Evolutionary conservation across 2,797 vertebrate species (phyloP).

Genomic region (Cygnus olor): DNA sequence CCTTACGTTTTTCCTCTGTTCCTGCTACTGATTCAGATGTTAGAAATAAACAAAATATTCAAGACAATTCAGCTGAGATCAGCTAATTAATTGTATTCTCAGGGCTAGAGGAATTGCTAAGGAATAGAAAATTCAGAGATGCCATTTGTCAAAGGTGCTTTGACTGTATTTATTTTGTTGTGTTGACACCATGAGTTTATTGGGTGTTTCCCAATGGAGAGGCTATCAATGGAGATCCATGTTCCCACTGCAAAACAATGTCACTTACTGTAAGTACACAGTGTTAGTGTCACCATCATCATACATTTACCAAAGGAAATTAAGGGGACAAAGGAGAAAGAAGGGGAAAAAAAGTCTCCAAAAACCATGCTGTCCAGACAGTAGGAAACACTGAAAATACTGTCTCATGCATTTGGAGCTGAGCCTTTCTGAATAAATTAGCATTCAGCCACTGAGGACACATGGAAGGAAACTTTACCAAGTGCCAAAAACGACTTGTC

Average conservation of each 20-base stretch:
- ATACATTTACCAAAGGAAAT: background rate
- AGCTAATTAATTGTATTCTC: slow-evolving; percentile 38
- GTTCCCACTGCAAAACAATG: background rate
- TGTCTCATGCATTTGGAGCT: slow-evolving; percentile 32
- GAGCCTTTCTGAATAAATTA: slow-evolving; percentile 60
- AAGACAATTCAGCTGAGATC: slow-evolving; percentile 35
- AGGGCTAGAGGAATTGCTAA: background rate
- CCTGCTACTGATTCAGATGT: background rate
- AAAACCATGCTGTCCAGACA: slow-evolving; percentile 37
- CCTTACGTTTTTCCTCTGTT: slow-evolving; percentile 4
- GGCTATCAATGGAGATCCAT: background rate
- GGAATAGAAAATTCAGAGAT: slow-evolving; percentile 10
- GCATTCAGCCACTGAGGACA: slow-evolving; percentile 44
- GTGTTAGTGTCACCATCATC: background rate
- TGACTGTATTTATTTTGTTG: slow-evolving; percentile 8
- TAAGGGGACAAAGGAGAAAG: background rate
- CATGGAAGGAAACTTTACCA: slow-evolving; percentile 55
- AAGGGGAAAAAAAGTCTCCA: background rate
- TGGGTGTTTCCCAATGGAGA: background rate
- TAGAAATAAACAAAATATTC: slow-evolving; percentile 48
- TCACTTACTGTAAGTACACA: background rate
- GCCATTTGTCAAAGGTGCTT: slow-evolving; percentile 35
- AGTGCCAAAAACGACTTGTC: slow-evolving; percentile 50
- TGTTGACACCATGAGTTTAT: slow-evolving; percentile 24
- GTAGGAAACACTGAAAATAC: slow-evolving; percentile 60